These are phyloP conservation scores for Tursiops truncatus DNA, from an alignment of 2,113 vertebrate species.

Conservation along the genomic window DNA sequence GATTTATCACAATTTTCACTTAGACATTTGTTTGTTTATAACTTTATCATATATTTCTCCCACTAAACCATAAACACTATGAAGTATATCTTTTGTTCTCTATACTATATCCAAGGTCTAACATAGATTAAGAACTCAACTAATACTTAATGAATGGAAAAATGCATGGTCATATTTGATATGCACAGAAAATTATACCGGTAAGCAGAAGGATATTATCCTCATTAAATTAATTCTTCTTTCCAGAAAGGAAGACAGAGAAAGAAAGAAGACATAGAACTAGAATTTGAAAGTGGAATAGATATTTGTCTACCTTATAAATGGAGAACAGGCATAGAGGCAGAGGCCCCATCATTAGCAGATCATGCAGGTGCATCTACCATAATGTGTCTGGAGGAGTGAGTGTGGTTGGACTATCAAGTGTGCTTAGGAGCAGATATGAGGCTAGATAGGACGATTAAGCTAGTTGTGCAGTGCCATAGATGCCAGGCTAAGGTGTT, in stretches of 20 bases:
- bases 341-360: background rate
- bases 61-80: background rate
- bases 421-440: background rate
- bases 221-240: background rate
- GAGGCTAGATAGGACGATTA: background rate
- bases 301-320: background rate
- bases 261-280: background rate
- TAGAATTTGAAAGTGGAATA: background rate
- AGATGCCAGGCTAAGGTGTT: background rate
- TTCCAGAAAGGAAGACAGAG: background rate
- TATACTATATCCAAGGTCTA: background rate
- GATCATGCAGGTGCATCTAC: background rate
- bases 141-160: background rate
- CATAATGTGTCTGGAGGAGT: background rate
- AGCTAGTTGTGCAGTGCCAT: background rate
- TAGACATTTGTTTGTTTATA: background rate
- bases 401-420: background rate
- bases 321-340: background rate
- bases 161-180: background rate
- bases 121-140: background rate
- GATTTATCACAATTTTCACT: background rate
- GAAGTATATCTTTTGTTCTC: background rate
- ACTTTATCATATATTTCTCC: background rate
- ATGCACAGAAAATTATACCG: background rate
- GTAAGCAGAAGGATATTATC: background rate